Conservation (phyloP, 2,113 vertebrate genomes). For the Eolophus roseicapilla region DNA sequence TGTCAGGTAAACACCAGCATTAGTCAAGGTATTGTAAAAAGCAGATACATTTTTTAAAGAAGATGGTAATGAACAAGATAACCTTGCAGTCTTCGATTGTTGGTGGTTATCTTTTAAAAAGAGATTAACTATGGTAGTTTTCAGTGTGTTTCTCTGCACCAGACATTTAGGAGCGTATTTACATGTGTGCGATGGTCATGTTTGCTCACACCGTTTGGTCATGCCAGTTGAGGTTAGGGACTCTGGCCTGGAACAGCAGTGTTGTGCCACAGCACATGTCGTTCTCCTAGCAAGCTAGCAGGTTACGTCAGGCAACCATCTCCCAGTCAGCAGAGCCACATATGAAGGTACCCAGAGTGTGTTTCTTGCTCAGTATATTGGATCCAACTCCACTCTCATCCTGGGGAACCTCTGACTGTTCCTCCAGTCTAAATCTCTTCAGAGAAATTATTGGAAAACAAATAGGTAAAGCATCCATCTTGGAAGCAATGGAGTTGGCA, state of each 20-base stretch:
- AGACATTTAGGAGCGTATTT: not conserved
- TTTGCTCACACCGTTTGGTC: not conserved
- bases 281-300: not conserved
- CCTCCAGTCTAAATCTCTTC: not conserved
- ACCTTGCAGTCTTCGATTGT: not conserved
- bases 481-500: not conserved
- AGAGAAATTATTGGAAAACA: not conserved
- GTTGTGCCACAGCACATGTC: accelerated
- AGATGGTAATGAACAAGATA: not conserved
- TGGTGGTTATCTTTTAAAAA: not conserved
- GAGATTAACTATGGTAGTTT: not conserved
- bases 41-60: not conserved
- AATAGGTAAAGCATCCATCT: not conserved
- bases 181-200: not conserved
- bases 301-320: not conserved
- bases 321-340: not conserved
- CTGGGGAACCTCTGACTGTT: not conserved
- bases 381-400: not conserved
- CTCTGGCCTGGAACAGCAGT: not conserved
- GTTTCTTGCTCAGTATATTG: not conserved
- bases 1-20: constrained; percentile 1
- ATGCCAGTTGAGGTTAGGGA: not conserved
- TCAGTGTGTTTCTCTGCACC: not conserved
- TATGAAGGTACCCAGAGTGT: not conserved
- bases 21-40: constrained; percentile 21